A percentile compares a stretch with the other conserved stretches of the same genome.
Conservation (phyloP, 2,888 invertebrate species). For the Cenopis cana region DNA sequence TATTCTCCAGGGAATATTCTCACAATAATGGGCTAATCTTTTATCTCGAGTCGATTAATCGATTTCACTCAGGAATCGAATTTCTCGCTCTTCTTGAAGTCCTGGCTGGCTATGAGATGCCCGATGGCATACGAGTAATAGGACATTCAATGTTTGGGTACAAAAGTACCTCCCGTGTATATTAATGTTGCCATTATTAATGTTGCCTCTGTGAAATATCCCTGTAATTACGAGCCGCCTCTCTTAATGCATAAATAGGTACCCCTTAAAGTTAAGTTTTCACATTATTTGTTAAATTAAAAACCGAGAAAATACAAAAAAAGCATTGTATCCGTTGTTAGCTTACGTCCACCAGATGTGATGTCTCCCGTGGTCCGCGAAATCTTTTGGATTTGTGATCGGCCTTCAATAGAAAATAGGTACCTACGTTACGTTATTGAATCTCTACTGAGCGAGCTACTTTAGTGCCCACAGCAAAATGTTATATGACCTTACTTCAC, state of each 20-base stretch:
- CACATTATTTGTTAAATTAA: slow-evolving; percentile 23
- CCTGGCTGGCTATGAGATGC: neutral
- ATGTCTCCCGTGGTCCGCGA: neutral
- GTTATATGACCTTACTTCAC: neutral
- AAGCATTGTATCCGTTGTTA: slow-evolving; percentile 22
- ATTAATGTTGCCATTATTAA: neutral
- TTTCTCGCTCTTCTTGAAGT: slow-evolving; percentile 3
- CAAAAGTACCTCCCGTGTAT: neutral
- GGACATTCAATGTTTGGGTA: slow-evolving; percentile 1
- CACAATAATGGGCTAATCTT: neutral
- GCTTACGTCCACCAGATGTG: neutral
- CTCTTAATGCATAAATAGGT: slow-evolving; percentile 30
- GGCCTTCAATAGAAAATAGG: neutral
- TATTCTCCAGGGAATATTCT: slow-evolving; percentile 2
- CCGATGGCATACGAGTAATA: neutral
- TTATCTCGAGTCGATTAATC: neutral
- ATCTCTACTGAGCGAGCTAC: neutral
- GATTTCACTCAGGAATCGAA: neutral
- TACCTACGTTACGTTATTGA: neutral
- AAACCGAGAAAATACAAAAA: slow-evolving; percentile 33
- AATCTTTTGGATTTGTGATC: neutral
- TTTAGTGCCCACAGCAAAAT: neutral
- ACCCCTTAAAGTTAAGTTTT: slow-evolving; percentile 18
- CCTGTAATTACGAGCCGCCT: slow-evolving; percentile 28
- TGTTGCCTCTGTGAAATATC: slow-evolving; percentile 20